phyloP scores from a whole-genome alignment of 2,797 vertebrate genomes.

The Alcedo quadribrachys region DNA sequence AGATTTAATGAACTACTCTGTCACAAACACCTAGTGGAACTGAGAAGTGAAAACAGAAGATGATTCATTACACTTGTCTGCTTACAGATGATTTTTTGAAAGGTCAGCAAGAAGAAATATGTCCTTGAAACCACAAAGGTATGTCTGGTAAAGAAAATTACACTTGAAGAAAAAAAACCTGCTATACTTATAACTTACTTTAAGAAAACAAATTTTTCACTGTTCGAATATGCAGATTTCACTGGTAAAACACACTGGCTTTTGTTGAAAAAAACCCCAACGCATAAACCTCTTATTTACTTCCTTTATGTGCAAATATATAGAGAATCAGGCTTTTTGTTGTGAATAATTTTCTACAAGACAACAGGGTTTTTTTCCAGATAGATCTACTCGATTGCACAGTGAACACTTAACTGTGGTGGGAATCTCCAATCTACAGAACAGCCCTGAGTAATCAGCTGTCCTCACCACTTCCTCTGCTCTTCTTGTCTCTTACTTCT shows the following conservation, averaged over 20 bases:
- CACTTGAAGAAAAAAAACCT: not conserved
- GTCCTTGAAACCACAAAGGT: not conserved
- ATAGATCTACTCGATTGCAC: not conserved
- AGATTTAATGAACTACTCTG: conserved; percentile 12
- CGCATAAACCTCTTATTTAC: not conserved
- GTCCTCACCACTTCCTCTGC: not conserved
- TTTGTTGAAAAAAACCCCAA: not conserved
- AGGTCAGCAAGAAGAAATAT: conserved; percentile 37
- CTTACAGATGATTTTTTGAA: conserved; percentile 18
- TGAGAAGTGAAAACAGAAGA: conserved; percentile 19
- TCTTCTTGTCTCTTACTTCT: not conserved
- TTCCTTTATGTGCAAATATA: not conserved
- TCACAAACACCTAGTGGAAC: conserved; percentile 8
- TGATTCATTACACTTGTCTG: conserved; percentile 42
- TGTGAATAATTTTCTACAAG: not conserved
- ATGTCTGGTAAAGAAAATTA: not conserved
- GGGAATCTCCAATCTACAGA: not conserved
- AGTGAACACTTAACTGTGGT: not conserved
- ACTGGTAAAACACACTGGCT: not conserved
- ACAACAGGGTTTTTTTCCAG: not conserved
- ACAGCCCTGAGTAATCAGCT: not conserved
- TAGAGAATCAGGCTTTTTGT: not conserved
- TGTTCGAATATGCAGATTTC: not conserved
- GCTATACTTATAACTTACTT: not conserved
- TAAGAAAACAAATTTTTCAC: not conserved